Percentiles rank a stretch among this genome's conserved stretches.
Evolutionary conservation across 2,797 vertebrate species (phyloP).

Genomic region (Sylvia borin): DNA sequence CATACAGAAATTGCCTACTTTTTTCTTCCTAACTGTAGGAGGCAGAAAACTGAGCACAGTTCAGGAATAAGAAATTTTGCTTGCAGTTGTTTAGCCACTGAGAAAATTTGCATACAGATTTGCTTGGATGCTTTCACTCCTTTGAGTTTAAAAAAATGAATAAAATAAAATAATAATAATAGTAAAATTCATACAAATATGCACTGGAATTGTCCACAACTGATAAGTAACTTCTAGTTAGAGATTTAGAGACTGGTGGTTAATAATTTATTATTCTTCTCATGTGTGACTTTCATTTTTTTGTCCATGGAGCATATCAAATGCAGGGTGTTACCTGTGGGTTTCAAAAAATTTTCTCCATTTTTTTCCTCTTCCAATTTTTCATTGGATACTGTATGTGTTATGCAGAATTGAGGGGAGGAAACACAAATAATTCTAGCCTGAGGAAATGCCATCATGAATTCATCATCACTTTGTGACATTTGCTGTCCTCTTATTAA

Average conservation of each 20-base stretch:
- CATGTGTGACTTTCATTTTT: constrained; percentile 23
- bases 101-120: constrained; percentile 51
- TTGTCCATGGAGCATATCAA: not conserved
- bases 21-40: not conserved
- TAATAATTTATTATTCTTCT: constrained; percentile 43
- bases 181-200: not conserved
- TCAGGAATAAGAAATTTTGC: constrained; percentile 35
- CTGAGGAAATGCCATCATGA: constrained; percentile 18
- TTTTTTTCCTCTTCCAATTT: not conserved
- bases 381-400: not conserved
- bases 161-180: not conserved
- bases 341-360: not conserved
- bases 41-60: constrained; percentile 23
- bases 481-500: constrained; percentile 35
- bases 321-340: not conserved
- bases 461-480: constrained; percentile 31
- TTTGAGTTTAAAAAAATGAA: not conserved
- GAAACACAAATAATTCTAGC: not conserved
- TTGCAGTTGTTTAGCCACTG: constrained; percentile 29
- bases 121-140: not conserved
- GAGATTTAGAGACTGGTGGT: not conserved
- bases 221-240: not conserved
- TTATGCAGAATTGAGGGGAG: not conserved
- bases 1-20: not conserved
- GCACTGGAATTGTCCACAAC: not conserved